Percentiles rank a stretch among this genome's conserved stretches.
Conservation (phyloP, 1,140 invertebrate species). For the Meloidogyne hapla region DNA sequence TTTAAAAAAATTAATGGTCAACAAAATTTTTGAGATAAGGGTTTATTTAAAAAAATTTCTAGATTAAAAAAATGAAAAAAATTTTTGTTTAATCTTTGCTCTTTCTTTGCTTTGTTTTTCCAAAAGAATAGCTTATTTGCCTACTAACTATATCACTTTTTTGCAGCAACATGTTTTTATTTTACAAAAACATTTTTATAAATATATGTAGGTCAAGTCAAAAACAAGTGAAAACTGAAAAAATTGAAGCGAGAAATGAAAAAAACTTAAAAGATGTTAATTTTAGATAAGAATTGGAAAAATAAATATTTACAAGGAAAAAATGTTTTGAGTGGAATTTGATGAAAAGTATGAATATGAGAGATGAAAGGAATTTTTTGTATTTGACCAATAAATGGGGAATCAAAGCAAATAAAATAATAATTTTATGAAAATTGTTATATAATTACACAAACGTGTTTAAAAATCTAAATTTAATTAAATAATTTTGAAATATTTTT, state of each 20-base stretch:
- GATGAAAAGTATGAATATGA: not conserved
- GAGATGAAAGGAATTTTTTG: not conserved
- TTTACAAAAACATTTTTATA: not conserved
- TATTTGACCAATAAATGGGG: not conserved
- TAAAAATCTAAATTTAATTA: too few relatives aligned
- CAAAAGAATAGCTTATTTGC: not conserved
- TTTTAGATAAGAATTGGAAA: not conserved
- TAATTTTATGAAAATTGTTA: too few relatives aligned
- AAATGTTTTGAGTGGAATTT: not conserved
- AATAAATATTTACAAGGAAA: not conserved
- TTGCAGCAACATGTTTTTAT: not conserved
- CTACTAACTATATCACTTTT: not conserved
- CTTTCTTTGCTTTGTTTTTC: too few relatives aligned
- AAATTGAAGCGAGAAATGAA: not conserved
- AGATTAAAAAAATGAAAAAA: too few relatives aligned
- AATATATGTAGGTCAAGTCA: not conserved
- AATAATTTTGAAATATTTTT: too few relatives aligned
- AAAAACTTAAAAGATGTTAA: slow-evolving; percentile 6
- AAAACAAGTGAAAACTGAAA: not conserved
- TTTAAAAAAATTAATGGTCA: too few relatives aligned
- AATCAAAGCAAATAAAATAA: not conserved
- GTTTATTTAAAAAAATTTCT: too few relatives aligned
- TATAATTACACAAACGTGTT: too few relatives aligned
- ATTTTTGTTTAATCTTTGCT: too few relatives aligned
- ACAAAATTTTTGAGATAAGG: too few relatives aligned